Base-by-base conservation (phyloP, 53 echinoderm and acorn worm genomes). In the Patiria pectinifera region DNA sequence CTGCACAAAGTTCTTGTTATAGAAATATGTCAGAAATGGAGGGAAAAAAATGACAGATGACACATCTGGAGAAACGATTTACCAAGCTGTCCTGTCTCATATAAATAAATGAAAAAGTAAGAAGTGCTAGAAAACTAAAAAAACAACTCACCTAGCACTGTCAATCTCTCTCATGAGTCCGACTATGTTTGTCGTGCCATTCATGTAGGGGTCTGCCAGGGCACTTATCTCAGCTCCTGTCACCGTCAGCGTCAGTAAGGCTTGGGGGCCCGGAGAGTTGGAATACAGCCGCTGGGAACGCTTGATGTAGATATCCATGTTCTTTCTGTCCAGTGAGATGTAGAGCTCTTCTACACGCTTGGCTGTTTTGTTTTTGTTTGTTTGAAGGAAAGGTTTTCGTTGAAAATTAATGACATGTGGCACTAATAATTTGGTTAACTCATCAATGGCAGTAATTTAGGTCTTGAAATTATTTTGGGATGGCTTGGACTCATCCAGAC, bases 141-240 rank as follows among this genome's bases (percentile, higher is more conserved):
- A 48, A 72, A 60, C 45, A 61, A 83, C 93, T n/a, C 59, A 99
- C 99, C 99, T 99, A 9, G 95, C 90, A 63, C 48, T 76, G 84
- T 99, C 99, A 59, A 97, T 97, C 23, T 97, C 99, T 72, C 88
- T 99, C 97, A 99, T 95, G 87, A 96, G 97, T 70, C 71, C 62
- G 47, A 99, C 86, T 59, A 99, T 96, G 80, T 96, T 99, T 18
- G 91, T 92, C 66, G 93, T 96, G 7, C 99, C 99, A 78, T 99
- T 97, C 95, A 99, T 97, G 71, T 97, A 96, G 69, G 96, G 94
- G 84, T 99, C 99, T 10, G 95, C 93, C 78, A 99, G 91, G 59
- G 94, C 94, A 81, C 95, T 96, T 62, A 95, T 82, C 92, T 95
- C 95, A 9, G 94, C 91, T 23, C 95, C 95, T 0, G 89, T 94